Conservation (phyloP, 2,797 vertebrate genomes). For the Smutsia gigantea region DNA sequence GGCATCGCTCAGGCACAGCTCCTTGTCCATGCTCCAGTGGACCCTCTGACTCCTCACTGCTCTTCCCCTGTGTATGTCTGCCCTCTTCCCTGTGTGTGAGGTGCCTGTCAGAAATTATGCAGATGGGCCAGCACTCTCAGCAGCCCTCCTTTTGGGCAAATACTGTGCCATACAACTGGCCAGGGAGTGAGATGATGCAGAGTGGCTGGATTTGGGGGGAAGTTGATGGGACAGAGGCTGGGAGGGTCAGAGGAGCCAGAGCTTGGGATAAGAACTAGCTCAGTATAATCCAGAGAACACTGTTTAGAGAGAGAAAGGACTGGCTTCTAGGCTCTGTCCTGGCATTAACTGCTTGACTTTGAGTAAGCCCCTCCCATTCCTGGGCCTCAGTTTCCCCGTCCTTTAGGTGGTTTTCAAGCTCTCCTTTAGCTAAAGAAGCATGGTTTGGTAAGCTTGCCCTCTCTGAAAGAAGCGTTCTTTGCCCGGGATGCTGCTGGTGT, state of each 20-base stretch:
- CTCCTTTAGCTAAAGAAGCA: neutral
- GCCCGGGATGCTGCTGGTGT: neutral
- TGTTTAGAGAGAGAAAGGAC: neutral
- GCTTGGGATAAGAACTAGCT: neutral
- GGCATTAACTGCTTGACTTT: neutral
- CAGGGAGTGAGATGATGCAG: neutral
- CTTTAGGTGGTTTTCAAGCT: slow-evolving; percentile 14
- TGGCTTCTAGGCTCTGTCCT: neutral
- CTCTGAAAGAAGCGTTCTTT: neutral
- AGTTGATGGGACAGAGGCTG: neutral
- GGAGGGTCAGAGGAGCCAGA: neutral
- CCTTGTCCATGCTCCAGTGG: neutral
- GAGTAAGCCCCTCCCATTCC: neutral
- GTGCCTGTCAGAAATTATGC: neutral
- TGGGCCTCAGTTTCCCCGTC: neutral
- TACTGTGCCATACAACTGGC: neutral
- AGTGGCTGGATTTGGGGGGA: neutral
- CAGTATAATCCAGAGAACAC: neutral
- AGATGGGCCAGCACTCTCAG: neutral
- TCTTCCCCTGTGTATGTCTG: slow-evolving; percentile 8
- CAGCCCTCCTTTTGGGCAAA: slow-evolving; percentile 59
- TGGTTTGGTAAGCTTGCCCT: neutral
- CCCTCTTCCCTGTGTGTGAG: neutral
- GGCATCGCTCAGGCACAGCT: neutral
- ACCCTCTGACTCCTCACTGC: neutral